Conservation (phyloP, 2,797 vertebrate genomes). For the Chaetodon trifasciatus region DNA sequence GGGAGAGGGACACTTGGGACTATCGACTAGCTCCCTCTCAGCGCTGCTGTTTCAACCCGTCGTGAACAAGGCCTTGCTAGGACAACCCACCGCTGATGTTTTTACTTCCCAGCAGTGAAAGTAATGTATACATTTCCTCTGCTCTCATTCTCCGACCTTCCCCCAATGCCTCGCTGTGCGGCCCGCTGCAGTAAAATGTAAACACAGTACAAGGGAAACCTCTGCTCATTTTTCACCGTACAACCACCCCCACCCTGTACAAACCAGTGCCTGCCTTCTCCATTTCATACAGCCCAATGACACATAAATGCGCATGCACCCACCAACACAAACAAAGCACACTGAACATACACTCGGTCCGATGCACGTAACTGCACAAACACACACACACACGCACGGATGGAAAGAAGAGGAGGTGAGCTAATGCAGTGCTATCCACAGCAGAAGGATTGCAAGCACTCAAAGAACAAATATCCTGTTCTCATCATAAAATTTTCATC, state of each 20-base stretch:
- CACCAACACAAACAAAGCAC: constrained; percentile 49
- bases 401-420: constrained; percentile 33
- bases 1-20: constrained; percentile 46
- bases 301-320: constrained; percentile 44
- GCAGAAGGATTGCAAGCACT: constrained; percentile 63
- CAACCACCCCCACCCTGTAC: constrained; percentile 27
- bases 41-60: constrained; percentile 44
- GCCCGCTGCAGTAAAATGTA: constrained; percentile 61
- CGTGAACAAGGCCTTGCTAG: constrained; percentile 33
- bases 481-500: constrained; percentile 79
- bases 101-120: constrained; percentile 33
- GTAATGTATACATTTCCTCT: constrained; percentile 49
- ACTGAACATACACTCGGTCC: constrained; percentile 6
- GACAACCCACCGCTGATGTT: constrained; percentile 30
- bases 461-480: constrained; percentile 76
- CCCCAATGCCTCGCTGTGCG: neutral
- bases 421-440: constrained; percentile 65
- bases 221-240: constrained; percentile 54
- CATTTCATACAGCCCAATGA: constrained; percentile 56
- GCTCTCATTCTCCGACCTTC: constrained; percentile 20
- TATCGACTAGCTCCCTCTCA: constrained; percentile 34
- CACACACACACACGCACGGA: neutral
- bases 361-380: constrained; percentile 12
- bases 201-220: constrained; percentile 63
- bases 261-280: constrained; percentile 49